Evolutionary conservation across 2,113 vertebrate species (phyloP).

Genomic region (Amazona vittata): DNA sequence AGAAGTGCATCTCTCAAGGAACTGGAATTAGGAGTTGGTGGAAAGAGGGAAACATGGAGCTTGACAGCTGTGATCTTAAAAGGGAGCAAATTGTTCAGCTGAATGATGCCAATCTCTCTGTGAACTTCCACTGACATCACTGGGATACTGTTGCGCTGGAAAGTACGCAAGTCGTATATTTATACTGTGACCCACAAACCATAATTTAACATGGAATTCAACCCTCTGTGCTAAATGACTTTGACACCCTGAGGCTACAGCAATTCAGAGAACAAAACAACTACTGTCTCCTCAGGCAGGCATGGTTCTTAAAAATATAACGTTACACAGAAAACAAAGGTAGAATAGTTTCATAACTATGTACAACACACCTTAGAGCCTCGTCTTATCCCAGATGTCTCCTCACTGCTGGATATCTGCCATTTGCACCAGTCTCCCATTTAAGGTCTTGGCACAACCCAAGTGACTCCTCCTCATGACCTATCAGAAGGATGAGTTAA

Average conservation of each 20-base stretch:
- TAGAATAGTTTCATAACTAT: slow-evolving; percentile 60
- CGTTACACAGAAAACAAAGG: slow-evolving; percentile 61
- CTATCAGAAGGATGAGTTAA: background rate
- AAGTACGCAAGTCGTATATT: slow-evolving; percentile 52
- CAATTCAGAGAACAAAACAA: slow-evolving; percentile 65
- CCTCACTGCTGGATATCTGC: slow-evolving; percentile 43
- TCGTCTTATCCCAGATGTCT: slow-evolving; percentile 52
- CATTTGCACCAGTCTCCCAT: slow-evolving; percentile 44
- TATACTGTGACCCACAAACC: slow-evolving; percentile 51
- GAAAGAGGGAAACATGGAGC: background rate
- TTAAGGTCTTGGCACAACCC: slow-evolving; percentile 37
- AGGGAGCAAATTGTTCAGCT: slow-evolving; percentile 25
- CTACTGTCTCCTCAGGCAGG: slow-evolving; percentile 49
- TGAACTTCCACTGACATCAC: slow-evolving; percentile 61
- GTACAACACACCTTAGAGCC: slow-evolving; percentile 48
- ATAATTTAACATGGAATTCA: slow-evolving; percentile 68
- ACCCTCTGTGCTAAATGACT: slow-evolving; percentile 30
- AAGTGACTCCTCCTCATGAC: background rate
- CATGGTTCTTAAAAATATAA: slow-evolving; percentile 53
- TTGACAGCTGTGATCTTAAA: background rate
- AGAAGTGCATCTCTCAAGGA: background rate
- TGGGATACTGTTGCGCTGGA: slow-evolving; percentile 27
- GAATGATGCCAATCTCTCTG: slow-evolving; percentile 8
- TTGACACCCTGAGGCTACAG: slow-evolving; percentile 51
- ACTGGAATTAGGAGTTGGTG: background rate